Conservation (phyloP, 1,140 invertebrate genomes). For the Stegodyphus dumicola region DNA sequence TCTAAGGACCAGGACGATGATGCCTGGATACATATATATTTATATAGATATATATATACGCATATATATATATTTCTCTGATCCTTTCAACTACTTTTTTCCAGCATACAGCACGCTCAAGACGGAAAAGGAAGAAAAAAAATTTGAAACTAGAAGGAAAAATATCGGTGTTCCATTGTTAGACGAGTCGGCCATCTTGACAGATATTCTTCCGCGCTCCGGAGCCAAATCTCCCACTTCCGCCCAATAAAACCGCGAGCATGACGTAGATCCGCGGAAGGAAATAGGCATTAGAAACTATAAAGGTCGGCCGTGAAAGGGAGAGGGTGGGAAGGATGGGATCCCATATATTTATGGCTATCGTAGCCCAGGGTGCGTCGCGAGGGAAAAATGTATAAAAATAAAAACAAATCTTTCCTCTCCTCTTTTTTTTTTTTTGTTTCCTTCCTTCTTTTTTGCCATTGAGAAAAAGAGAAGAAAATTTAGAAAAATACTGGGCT, state of each 20-base stretch:
- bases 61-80: background rate
- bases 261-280: slow-evolving; percentile 51
- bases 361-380: slow-evolving; percentile 14
- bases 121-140: slow-evolving; percentile 16
- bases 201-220: slow-evolving; percentile 59
- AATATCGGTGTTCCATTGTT: slow-evolving; percentile 47
- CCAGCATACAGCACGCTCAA: background rate
- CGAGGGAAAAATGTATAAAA: slow-evolving; percentile 22
- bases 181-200: slow-evolving; percentile 52
- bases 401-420: slow-evolving; percentile 25
- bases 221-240: slow-evolving; percentile 57
- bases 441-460: background rate
- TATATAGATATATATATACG: background rate
- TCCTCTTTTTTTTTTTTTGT: too few species aligned
- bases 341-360: slow-evolving; percentile 56
- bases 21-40: slow-evolving; percentile 2
- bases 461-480: background rate
- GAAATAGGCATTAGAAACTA: slow-evolving; percentile 61
- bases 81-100: background rate
- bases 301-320: slow-evolving; percentile 36
- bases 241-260: slow-evolving; percentile 56
- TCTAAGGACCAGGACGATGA: background rate
- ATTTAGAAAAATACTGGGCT: slow-evolving; percentile 16
- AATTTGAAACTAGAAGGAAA: slow-evolving; percentile 27
- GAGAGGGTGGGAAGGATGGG: background rate